phyloP scores from a whole-genome alignment of 2,113 vertebrate species.

The Fulmarus glacialis region DNA sequence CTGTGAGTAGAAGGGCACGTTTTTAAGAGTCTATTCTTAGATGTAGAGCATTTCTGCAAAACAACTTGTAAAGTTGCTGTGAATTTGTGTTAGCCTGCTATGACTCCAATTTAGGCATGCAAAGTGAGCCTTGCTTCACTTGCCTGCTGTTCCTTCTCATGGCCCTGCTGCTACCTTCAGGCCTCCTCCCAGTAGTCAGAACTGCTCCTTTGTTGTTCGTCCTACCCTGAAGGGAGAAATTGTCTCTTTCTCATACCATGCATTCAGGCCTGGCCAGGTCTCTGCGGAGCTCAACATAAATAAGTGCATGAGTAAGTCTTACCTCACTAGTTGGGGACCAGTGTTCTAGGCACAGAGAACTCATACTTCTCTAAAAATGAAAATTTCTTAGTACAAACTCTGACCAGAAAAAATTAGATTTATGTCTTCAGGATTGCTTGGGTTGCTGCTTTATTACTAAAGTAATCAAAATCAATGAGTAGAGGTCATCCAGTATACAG shows the following conservation, averaged over 20 bases:
- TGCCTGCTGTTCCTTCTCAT: background rate
- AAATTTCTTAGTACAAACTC: background rate
- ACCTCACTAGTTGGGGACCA: background rate
- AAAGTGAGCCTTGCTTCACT: background rate
- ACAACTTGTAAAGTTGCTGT: background rate
- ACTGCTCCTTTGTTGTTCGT: background rate
- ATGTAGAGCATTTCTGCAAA: background rate
- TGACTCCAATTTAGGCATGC: background rate
- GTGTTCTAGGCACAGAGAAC: background rate
- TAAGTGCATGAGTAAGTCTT: background rate
- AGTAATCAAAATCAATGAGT: background rate
- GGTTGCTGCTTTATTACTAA: background rate
- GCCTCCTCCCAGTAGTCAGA: background rate
- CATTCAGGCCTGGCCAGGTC: background rate
- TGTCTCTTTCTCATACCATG: background rate
- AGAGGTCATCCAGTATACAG: background rate
- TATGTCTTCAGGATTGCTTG: background rate
- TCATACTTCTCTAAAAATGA: background rate
- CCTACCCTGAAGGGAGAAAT: background rate
- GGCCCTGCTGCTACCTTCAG: background rate
- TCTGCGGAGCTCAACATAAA: background rate
- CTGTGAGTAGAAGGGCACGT: background rate
- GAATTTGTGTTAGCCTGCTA: background rate
- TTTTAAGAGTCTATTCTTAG: background rate
- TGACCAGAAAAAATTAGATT: background rate